These are phyloP conservation scores for Ispidina picta DNA, from an alignment of 2,797 vertebrate genomes.

Conservation along the genomic window DNA sequence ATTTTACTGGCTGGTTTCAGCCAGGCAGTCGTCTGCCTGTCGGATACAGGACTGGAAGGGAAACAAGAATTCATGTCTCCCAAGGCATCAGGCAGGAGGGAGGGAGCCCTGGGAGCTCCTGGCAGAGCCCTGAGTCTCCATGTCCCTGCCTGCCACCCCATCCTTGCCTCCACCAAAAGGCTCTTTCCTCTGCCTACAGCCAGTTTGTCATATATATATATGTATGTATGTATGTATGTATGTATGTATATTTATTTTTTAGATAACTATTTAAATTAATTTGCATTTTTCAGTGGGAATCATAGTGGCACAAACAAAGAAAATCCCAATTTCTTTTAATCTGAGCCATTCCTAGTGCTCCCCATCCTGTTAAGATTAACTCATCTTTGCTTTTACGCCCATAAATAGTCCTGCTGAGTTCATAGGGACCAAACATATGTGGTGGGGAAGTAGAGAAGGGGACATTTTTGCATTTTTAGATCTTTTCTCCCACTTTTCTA, in stretches of 20 bases:
- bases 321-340: not conserved
- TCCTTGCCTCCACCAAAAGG: not conserved
- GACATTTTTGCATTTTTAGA: not conserved
- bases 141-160: not conserved
- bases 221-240: too few relatives aligned
- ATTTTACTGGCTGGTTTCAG: not conserved
- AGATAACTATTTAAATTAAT: not conserved
- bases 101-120: not conserved
- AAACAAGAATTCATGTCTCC: not conserved
- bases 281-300: not conserved
- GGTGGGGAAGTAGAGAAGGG: not conserved
- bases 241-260: too few relatives aligned
- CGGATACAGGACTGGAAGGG: not conserved
- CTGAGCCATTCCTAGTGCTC: not conserved
- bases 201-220: not conserved
- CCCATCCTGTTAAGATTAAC: not conserved
- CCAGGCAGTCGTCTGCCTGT: not conserved
- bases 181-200: not conserved
- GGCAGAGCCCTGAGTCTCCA: rapidly evolving
- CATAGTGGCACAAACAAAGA: not conserved
- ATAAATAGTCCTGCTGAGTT: not conserved
- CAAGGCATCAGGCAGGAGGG: rapidly evolving
- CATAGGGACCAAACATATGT: not conserved
- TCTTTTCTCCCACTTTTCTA: not conserved
- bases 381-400: not conserved